Percentiles rank a stretch among this genome's conserved stretches.
These are phyloP conservation scores for Andrena marginata DNA, from an alignment of 2,888 invertebrate species.

Conservation along the genomic window DNA sequence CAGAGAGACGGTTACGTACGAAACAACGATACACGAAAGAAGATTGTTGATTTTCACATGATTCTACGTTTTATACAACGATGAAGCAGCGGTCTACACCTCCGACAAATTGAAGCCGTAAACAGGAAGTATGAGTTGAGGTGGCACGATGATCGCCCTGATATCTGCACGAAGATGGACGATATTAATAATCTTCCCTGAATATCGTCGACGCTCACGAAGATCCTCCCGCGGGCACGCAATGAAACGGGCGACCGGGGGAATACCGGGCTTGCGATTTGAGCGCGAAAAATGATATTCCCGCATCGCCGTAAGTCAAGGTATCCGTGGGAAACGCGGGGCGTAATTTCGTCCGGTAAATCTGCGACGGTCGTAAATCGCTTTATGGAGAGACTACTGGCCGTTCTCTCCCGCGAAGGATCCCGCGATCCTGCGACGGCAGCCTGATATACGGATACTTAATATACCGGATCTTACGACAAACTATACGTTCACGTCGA, in stretches of 20 bases:
- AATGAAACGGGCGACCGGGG: slow-evolving; percentile 25
- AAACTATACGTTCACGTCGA: slow-evolving; percentile 55
- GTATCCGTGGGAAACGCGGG: slow-evolving; percentile 60
- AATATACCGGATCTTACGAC: slow-evolving; percentile 57
- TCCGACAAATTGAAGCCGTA: too few species aligned
- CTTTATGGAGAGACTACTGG: slow-evolving; percentile 66
- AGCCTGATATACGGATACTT: slow-evolving; percentile 59
- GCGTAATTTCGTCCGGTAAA: slow-evolving; percentile 71
- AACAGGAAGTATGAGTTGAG: too few species aligned
- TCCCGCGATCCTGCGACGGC: slow-evolving; percentile 30
- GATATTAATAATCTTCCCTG: slow-evolving; percentile 42
- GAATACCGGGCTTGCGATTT: slow-evolving; percentile 52
- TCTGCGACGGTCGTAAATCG: slow-evolving; percentile 75
- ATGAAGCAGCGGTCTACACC: too few species aligned
- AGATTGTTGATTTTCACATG: not conserved
- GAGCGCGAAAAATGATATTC: slow-evolving; percentile 71
- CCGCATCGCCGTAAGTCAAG: slow-evolving; percentile 65
- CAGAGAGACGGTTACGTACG: not conserved
- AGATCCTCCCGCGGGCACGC: slow-evolving; percentile 12
- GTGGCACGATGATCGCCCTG: too few species aligned
- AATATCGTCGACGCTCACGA: slow-evolving; percentile 33
- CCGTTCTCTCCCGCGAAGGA: slow-evolving; percentile 39
- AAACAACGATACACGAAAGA: not conserved
- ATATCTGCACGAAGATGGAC: not conserved
- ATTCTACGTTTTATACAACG: not conserved